Percentiles rank a stretch among this genome's conserved stretches.
phyloP scores from a whole-genome alignment of 2,888 invertebrate genomes.

The Lydus trimaculatus region DNA sequence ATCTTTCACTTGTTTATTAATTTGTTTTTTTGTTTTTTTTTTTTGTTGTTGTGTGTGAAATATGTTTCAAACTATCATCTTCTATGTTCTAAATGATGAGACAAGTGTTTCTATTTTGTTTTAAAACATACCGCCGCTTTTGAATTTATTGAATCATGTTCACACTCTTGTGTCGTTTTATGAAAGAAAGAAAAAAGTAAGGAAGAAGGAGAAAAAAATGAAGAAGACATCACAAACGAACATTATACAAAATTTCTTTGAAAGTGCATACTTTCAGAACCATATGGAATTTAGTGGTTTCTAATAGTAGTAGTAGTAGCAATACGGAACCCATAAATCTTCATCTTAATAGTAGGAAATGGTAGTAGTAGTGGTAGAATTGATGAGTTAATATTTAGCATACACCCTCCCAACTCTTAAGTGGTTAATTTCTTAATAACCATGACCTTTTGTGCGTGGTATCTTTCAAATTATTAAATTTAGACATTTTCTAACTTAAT shows the following conservation, averaged over 20 bases:
- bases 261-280: neutral
- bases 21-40: neutral
- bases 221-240: neutral
- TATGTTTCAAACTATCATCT: constrained; percentile 14
- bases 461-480: too few relatives aligned
- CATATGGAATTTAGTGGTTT: constrained; percentile 7
- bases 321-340: constrained; percentile 31
- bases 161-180: constrained; percentile 28
- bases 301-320: constrained; percentile 6
- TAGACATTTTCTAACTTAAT: neutral
- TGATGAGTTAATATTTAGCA: constrained; percentile 13
- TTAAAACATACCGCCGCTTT: constrained; percentile 29
- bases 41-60: too few relatives aligned
- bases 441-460: neutral
- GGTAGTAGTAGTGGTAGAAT: neutral
- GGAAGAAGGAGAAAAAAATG: neutral
- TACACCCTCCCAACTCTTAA: neutral
- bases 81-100: constrained; percentile 28
- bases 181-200: too few relatives aligned
- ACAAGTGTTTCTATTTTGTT: constrained; percentile 36
- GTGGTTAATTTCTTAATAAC: constrained; percentile 1
- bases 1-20: neutral
- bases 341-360: constrained; percentile 23
- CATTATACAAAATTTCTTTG: neutral
- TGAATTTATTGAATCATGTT: constrained; percentile 22